These are phyloP conservation scores for Lordiphosa fenestrarum DNA, from an alignment of 2,888 invertebrate genomes.

Conservation along the genomic window DNA sequence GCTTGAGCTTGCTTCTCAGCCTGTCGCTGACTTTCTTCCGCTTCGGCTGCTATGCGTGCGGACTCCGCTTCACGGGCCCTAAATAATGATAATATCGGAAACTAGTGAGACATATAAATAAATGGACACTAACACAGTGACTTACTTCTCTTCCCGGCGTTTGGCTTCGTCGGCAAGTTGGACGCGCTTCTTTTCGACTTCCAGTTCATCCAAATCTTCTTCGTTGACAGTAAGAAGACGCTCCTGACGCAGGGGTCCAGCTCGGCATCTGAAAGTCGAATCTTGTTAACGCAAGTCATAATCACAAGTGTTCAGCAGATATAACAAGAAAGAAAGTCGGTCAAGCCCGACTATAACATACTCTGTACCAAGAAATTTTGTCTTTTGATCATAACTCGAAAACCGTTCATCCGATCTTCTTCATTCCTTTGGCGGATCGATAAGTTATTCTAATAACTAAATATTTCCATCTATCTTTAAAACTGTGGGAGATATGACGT, in stretches of 20 bases:
- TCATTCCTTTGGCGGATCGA: too few relatives aligned
- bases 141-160: conserved; percentile 80
- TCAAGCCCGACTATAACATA: too few relatives aligned
- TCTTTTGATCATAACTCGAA: too few relatives aligned
- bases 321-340: too few relatives aligned
- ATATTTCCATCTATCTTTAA: too few relatives aligned
- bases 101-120: not conserved
- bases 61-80: conserved; percentile 83
- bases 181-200: conserved; percentile 81
- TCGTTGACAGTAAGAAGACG: conserved; percentile 83
- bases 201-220: conserved; percentile 75
- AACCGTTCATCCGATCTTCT: too few relatives aligned
- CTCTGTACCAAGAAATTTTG: too few relatives aligned
- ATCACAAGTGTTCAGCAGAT: not conserved
- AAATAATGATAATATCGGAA: conserved; percentile 12
- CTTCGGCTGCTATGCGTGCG: conserved; percentile 81
- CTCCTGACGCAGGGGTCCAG: conserved; percentile 84
- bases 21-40: conserved; percentile 78
- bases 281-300: conserved; percentile 19
- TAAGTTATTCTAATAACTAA: too few relatives aligned
- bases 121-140: not conserved
- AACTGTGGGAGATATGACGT: too few relatives aligned
- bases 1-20: conserved; percentile 80
- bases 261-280: conserved; percentile 81
- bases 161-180: conserved; percentile 82